Evolutionary conservation across 2,888 invertebrate species (phyloP).

Genomic region (Toxonevra muliebris): DNA sequence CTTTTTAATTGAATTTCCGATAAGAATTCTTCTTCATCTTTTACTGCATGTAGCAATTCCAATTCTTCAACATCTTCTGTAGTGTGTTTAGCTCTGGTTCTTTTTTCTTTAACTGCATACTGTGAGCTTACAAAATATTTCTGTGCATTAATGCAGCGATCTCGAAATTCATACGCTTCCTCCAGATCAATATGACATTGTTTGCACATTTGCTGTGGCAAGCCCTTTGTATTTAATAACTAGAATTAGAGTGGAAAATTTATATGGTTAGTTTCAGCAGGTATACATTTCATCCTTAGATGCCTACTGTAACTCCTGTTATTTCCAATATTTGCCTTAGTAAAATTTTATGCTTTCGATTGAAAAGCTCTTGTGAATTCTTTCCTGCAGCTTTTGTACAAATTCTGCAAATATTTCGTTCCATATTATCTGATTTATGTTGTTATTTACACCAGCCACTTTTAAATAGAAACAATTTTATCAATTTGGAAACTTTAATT

Average conservation of each 20-base stretch:
- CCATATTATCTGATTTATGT: too few species aligned
- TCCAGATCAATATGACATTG: slow-evolving; percentile 37
- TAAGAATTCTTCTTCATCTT: background rate
- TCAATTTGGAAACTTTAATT: too few species aligned
- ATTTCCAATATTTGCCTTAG: slow-evolving; percentile 35
- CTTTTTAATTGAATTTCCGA: background rate
- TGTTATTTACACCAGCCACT: too few species aligned
- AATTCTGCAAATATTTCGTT: slow-evolving; percentile 7
- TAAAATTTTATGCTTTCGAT: slow-evolving; percentile 24
- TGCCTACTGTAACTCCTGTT: slow-evolving; percentile 37
- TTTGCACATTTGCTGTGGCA: slow-evolving; percentile 41
- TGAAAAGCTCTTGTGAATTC: slow-evolving; percentile 34
- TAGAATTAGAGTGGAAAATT: slow-evolving; percentile 15
- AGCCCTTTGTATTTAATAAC: slow-evolving; percentile 34
- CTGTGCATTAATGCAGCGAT: slow-evolving; percentile 39
- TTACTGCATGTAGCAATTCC: slow-evolving; percentile 9
- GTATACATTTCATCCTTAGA: background rate
- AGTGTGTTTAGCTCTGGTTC: background rate
- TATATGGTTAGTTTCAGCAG: background rate
- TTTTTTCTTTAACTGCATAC: slow-evolving; percentile 14
- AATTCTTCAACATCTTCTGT: slow-evolving; percentile 25
- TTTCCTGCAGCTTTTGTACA: slow-evolving; percentile 10
- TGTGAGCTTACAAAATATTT: slow-evolving; percentile 31
- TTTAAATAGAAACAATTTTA: too few species aligned
- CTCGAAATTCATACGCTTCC: slow-evolving; percentile 40